phyloP scores from a whole-genome alignment of 2,888 invertebrate species.

The Cabera pusaria region DNA sequence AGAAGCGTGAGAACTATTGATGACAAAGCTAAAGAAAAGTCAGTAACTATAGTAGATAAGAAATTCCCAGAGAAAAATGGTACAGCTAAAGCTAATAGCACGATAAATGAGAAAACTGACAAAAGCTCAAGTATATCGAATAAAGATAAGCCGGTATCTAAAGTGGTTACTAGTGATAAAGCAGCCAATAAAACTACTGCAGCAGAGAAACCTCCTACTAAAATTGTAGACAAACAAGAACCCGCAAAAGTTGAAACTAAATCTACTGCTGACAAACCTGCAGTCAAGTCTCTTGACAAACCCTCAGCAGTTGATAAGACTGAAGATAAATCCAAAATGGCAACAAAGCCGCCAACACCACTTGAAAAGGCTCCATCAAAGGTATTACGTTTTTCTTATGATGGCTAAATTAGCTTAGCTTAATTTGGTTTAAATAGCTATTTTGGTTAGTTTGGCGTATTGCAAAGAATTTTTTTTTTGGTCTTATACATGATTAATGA shows the following conservation, averaged over 20 bases:
- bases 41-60: constrained; percentile 70
- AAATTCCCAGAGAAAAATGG: constrained; percentile 56
- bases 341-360: constrained; percentile 71
- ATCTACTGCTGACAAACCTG: constrained; percentile 33
- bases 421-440: too few species aligned
- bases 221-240: constrained; percentile 37
- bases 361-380: constrained; percentile 68
- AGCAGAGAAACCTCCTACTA: constrained; percentile 35
- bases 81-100: constrained; percentile 44
- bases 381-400: too few species aligned
- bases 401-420: too few species aligned
- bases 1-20: constrained; percentile 71
- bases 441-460: too few species aligned
- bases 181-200: constrained; percentile 30
- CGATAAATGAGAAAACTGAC: constrained; percentile 44
- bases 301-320: constrained; percentile 43
- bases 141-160: constrained; percentile 41
- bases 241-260: constrained; percentile 24
- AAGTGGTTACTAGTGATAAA: constrained; percentile 40
- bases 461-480: too few species aligned
- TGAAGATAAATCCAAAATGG: constrained; percentile 67
- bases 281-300: constrained; percentile 45
- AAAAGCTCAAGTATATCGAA: constrained; percentile 35
- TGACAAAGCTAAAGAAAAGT: constrained; percentile 71
- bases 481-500: too few species aligned